Evolutionary conservation across 2,113 vertebrate species (phyloP).

Genomic region (Xyrauchen texanus): DNA sequence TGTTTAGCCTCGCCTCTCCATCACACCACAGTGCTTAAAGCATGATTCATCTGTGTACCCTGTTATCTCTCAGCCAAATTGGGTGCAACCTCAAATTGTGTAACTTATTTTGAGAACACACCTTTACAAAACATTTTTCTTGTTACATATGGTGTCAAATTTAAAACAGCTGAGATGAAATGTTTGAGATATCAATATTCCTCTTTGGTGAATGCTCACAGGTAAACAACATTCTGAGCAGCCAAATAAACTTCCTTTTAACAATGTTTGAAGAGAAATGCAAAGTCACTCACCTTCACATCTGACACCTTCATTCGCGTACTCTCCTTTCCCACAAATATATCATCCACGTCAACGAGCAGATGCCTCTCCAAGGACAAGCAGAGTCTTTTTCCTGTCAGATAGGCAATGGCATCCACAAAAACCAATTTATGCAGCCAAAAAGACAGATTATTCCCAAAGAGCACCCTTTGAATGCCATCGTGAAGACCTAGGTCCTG

Average conservation of each 20-base stretch:
- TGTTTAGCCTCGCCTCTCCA: slow-evolving; percentile 10
- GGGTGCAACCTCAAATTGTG: not conserved
- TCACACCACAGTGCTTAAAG: slow-evolving; percentile 22
- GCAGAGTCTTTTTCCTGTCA: slow-evolving; percentile 91
- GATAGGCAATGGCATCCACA: slow-evolving; percentile 91
- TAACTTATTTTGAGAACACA: slow-evolving; percentile 7
- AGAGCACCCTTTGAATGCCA: slow-evolving; percentile 93
- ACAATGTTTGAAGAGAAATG: not conserved
- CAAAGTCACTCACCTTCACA: slow-evolving; percentile 84
- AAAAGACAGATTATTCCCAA: slow-evolving; percentile 93
- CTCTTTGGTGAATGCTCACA: not conserved
- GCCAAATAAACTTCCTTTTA: not conserved
- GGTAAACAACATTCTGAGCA: too few relatives aligned
- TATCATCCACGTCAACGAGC: slow-evolving; percentile 95
- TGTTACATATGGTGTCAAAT: not conserved
- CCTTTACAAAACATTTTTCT: not conserved
- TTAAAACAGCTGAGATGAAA: not conserved
- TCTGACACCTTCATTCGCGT: slow-evolving; percentile 97
- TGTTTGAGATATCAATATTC: not conserved
- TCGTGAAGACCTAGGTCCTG: slow-evolving; percentile 95
- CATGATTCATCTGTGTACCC: not conserved
- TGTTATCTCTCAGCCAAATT: not conserved
- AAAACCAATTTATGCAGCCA: slow-evolving; percentile 98
- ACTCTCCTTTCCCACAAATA: slow-evolving; percentile 97
- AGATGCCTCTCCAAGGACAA: slow-evolving; percentile 91